Evolutionary conservation across 2,888 invertebrate species (phyloP), one percentile per base, ranked within the genome.

Genomic region (Diachrysia chrysitis): DNA sequence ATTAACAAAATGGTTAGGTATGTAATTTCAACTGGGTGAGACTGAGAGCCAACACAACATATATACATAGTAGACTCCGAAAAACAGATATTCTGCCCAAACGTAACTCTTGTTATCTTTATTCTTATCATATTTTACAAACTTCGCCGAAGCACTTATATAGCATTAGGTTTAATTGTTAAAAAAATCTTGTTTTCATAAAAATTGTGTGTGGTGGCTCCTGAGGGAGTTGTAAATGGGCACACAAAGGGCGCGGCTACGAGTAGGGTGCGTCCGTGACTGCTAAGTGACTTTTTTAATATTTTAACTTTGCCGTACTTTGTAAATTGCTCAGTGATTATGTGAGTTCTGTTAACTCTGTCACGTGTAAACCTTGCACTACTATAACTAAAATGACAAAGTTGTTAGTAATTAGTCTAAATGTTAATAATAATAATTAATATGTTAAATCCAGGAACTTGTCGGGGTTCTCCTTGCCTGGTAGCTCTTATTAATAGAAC

Each of bases 251-350:
- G 78, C 23, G 77, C 69, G 77, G 69, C 79, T 10, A 56, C 61
- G 48, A 65, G 48, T 57, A 62, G 77, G 78, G 80, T 63, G 73
- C 71, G 69, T 58, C 69, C 58, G 73, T 62, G 63, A 71, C 63
- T 71, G 69, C 71, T 77, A 69, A 77, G 78, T 77, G 81, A 80
- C 74, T 73, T 73, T 78, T 78, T 80, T 69, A 80, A 80, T 79
- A 80, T 77, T 77, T 74, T 71, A 74, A 77, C 78, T 77, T 77
- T 63, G 67, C 71, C 73, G 25, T 25, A 54, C 54, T 25, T 58
- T 65, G 35, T 21, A 29, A 65, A 62, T 51, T 71, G 77, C 56
- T 17, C 59, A 21, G 42, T 63, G 62, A 63, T 76, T 71, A 71
- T 63, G 66, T 29, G 51, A 57, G 32, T 29, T 62, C 54, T 42